Evolutionary conservation across 2,888 invertebrate species (phyloP).

Genomic region (Abrostola triplasia): DNA sequence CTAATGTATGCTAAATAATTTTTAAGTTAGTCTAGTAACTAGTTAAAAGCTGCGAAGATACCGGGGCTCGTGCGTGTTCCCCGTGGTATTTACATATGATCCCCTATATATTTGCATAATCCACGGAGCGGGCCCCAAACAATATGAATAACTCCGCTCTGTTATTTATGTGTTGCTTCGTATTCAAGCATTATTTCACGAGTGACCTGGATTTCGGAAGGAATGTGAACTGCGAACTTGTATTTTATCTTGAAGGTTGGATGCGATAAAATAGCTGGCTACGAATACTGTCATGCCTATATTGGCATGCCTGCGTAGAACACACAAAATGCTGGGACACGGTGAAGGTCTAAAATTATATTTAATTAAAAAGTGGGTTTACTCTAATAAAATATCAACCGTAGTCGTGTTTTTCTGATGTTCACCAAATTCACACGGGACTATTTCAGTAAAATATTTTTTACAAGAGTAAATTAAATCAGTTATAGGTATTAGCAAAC

Average conservation of each 20-base stretch:
- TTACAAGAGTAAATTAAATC: too few relatives aligned
- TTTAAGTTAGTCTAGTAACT: constrained; percentile 11
- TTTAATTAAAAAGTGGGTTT: too few relatives aligned
- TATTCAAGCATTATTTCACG: constrained; percentile 41
- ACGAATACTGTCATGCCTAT: not conserved
- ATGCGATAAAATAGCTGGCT: not conserved
- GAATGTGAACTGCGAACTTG: constrained; percentile 41
- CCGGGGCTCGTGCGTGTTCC: constrained; percentile 16
- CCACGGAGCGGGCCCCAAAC: constrained; percentile 31
- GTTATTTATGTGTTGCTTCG: constrained; percentile 44
- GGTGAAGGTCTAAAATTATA: too few relatives aligned
- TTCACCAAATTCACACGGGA: too few relatives aligned
- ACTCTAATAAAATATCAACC: too few relatives aligned
- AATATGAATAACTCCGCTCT: constrained; percentile 51
- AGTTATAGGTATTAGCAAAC: too few relatives aligned
- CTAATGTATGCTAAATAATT: constrained; percentile 8
- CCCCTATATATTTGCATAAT: constrained; percentile 48
- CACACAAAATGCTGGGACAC: too few relatives aligned
- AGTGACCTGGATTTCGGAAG: constrained; percentile 38
- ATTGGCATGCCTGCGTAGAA: not conserved
- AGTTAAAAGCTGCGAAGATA: constrained; percentile 6
- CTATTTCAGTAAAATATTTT: too few relatives aligned
- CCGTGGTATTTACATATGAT: constrained; percentile 38
- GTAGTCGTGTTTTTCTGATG: too few relatives aligned
- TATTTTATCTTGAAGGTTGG: constrained; percentile 26